Conservation (phyloP, 2,113 vertebrate genomes). For the Rhinogobius similis region DNA sequence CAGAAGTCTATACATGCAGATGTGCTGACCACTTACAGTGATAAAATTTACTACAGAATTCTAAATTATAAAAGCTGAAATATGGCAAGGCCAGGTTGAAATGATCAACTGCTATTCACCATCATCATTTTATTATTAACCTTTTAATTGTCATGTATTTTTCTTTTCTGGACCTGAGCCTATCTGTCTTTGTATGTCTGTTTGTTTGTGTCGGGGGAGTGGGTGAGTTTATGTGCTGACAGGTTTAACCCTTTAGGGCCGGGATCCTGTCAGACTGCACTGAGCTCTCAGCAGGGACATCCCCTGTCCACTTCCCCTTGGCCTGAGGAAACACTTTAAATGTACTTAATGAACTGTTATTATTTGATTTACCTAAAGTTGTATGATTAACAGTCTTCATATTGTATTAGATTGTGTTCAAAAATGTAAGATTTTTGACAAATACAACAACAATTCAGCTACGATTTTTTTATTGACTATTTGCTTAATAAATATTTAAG, state of each 20-base stretch:
- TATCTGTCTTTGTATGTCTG: constrained; percentile 5
- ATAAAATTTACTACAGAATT: no score
- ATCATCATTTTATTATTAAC: background rate
- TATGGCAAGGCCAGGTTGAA: no score
- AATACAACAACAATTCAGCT: no score
- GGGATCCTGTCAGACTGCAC: constrained; percentile 68
- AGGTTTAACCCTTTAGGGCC: constrained; percentile 56
- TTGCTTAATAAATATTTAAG: no score
- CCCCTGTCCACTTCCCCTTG: constrained; percentile 78
- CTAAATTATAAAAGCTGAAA: no score
- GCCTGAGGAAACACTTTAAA: constrained; percentile 24
- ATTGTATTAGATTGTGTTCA: background rate
- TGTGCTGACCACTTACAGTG: no score
- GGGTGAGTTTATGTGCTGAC: constrained; percentile 39
- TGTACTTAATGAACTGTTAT: background rate
- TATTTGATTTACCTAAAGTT: background rate
- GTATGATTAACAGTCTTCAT: background rate
- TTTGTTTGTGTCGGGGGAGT: constrained; percentile 18
- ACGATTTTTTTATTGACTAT: no score
- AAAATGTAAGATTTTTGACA: background rate
- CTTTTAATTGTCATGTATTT: background rate
- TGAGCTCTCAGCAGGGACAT: constrained; percentile 78
- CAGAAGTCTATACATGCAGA: no score
- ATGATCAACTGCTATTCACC: background rate
- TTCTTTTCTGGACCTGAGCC: background rate